A percentile compares a stretch with the other conserved stretches of the same genome.
These are phyloP conservation scores for Osedax frankpressi DNA, from an alignment of 2,888 invertebrate species.

Conservation along the genomic window DNA sequence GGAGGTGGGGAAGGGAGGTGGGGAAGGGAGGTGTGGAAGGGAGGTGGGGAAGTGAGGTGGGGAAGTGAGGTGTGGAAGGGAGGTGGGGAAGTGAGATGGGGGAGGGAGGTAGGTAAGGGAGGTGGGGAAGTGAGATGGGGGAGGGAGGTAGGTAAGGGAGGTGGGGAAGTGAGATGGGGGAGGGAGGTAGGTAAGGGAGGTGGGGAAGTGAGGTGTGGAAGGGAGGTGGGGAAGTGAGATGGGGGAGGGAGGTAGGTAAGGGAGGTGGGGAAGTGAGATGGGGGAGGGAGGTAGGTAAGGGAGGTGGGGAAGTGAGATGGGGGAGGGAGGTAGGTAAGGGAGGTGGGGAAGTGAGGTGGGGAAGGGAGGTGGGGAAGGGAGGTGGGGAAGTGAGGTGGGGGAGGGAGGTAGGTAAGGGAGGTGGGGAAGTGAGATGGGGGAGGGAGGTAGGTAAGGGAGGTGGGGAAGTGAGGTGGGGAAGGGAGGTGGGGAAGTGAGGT, in stretches of 20 bases:
- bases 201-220: too few relatives aligned
- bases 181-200: too few relatives aligned
- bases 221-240: background rate
- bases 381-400: background rate
- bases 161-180: constrained; percentile 51
- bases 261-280: background rate
- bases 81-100: too few relatives aligned
- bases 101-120: too few relatives aligned
- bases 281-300: background rate
- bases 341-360: too few relatives aligned
- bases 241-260: background rate
- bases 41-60: background rate
- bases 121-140: too few relatives aligned
- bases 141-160: too few relatives aligned
- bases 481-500: too few relatives aligned
- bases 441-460: background rate
- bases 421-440: background rate
- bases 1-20: too few relatives aligned
- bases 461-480: background rate
- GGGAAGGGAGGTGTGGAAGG: too few relatives aligned
- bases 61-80: background rate
- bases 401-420: background rate
- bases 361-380: background rate
- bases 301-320: background rate
- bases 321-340: background rate